A percentile compares a stretch with the other conserved stretches of the same genome.
Conservation (phyloP, 2,888 invertebrate species). For the Cantharis rustica region DNA sequence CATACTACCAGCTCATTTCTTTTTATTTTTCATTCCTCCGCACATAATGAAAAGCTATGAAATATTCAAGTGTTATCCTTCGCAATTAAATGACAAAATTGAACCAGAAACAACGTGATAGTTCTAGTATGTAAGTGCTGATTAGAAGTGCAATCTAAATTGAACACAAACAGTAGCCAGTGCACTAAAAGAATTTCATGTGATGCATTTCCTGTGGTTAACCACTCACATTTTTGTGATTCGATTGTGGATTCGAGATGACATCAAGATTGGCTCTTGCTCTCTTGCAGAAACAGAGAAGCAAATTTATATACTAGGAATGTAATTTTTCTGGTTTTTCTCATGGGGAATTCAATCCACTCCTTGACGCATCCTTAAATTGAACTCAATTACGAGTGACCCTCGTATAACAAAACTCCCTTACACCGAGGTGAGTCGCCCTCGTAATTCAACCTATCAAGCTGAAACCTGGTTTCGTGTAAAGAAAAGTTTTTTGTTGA, state of each 20-base stretch:
- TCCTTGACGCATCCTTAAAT: background rate
- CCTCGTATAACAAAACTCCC: background rate
- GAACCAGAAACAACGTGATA: background rate
- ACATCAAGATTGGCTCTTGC: background rate
- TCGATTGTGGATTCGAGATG: background rate
- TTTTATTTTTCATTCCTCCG: background rate
- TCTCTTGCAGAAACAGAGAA: background rate
- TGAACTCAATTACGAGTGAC: background rate
- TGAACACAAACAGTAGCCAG: no score
- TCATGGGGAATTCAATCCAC: background rate
- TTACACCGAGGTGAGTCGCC: background rate
- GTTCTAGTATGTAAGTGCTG: background rate
- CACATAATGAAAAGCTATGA: background rate
- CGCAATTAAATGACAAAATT: background rate
- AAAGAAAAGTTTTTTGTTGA: background rate
- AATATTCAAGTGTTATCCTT: background rate
- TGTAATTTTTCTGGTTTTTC: background rate
- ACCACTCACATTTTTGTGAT: background rate
- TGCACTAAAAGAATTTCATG: no score
- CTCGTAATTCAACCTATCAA: background rate
- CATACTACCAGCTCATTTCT: background rate
- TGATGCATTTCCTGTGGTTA: background rate
- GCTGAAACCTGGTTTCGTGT: background rate
- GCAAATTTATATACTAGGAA: background rate
- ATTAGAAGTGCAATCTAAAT: background rate